Evolutionary conservation across 2,113 vertebrate genomes (phyloP).

Genomic region (Willisornis vidua): DNA sequence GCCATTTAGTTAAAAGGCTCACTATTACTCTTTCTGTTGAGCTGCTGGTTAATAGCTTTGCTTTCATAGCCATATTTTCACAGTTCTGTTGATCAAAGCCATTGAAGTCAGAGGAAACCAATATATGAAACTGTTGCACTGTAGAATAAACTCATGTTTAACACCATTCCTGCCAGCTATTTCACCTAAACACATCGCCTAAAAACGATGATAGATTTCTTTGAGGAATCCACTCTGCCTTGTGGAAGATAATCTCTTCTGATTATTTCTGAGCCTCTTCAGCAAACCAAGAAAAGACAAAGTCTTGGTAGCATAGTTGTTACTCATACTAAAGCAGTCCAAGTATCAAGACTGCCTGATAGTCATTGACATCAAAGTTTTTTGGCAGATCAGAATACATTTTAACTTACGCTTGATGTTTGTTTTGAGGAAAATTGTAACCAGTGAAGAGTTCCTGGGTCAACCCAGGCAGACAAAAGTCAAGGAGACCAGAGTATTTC

Average conservation of each 20-base stretch:
- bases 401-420: neutral
- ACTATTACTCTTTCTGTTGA: neutral
- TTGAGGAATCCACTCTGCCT: neutral
- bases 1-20: neutral
- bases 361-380: neutral
- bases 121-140: neutral
- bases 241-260: neutral
- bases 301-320: neutral
- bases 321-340: neutral
- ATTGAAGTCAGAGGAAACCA: neutral
- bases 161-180: neutral
- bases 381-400: neutral
- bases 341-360: neutral
- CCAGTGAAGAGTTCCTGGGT: neutral
- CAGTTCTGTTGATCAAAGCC: neutral
- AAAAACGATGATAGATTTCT: neutral
- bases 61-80: neutral
- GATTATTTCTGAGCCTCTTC: neutral
- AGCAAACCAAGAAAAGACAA: neutral
- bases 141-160: neutral
- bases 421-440: constrained; percentile 13
- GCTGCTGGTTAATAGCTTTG: neutral
- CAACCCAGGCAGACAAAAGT: neutral
- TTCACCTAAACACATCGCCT: neutral
- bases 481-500: neutral